Evolutionary conservation across 1,140 invertebrate species (phyloP).

Genomic region (Sitobion miscanthi): DNA sequence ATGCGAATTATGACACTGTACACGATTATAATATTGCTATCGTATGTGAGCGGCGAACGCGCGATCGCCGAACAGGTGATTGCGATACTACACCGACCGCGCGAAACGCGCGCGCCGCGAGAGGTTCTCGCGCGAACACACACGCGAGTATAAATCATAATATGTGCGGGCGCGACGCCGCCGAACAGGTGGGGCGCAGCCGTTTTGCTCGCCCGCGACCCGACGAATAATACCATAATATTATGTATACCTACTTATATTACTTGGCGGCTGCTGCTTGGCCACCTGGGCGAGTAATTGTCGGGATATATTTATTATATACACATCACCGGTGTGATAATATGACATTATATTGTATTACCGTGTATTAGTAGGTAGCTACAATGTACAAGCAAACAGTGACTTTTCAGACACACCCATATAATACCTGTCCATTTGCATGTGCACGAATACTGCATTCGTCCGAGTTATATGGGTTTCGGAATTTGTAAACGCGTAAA

Average conservation of each 20-base stretch:
- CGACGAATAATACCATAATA: background rate
- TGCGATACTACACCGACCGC: background rate
- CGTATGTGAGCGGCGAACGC: background rate
- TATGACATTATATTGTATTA: background rate
- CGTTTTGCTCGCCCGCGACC: background rate
- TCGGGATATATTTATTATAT: background rate
- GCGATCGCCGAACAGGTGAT: slow-evolving; percentile 23
- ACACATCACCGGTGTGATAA: background rate
- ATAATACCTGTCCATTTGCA: background rate
- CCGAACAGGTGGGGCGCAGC: slow-evolving; percentile 19
- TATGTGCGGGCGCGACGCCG: background rate
- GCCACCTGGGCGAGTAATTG: background rate
- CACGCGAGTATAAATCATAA: background rate
- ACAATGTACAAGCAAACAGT: background rate
- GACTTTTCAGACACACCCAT: background rate
- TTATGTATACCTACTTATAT: background rate
- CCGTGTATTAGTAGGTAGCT: too few species aligned
- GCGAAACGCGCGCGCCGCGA: background rate
- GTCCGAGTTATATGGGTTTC: background rate
- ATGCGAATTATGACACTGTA: background rate
- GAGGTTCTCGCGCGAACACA: background rate
- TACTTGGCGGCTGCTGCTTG: too few species aligned
- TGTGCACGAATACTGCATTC: background rate
- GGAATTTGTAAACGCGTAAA: background rate
- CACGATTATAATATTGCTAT: background rate